phyloP scores from a whole-genome alignment of 2,113 vertebrate species.

The Psittacula cyanocephala region DNA sequence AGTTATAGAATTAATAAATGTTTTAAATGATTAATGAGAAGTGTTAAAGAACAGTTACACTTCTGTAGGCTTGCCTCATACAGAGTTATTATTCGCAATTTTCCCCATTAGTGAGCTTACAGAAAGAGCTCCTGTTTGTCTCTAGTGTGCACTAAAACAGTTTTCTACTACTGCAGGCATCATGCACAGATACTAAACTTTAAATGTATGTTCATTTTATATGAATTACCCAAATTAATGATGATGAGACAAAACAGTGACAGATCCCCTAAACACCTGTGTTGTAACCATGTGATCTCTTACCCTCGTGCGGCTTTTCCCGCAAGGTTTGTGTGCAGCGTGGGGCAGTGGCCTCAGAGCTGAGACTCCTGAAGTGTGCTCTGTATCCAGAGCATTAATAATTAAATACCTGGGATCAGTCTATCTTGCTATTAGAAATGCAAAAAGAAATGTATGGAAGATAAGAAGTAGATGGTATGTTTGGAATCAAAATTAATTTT shows the following conservation, averaged over 20 bases:
- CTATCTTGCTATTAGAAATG: neutral
- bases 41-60: neutral
- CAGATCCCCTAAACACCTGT: neutral
- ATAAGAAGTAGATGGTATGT: neutral
- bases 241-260: neutral
- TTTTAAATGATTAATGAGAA: neutral
- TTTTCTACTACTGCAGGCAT: neutral
- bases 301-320: neutral
- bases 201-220: neutral
- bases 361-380: neutral
- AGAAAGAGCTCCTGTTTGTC: neutral
- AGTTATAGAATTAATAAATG: neutral
- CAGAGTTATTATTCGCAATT: neutral
- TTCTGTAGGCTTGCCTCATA: neutral
- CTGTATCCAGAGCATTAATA: neutral
- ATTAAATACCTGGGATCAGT: slow-evolving; percentile 10
- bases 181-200: neutral
- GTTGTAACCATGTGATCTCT: neutral
- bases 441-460: neutral
- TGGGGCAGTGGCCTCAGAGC: neutral
- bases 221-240: neutral
- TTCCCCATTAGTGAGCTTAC: neutral
- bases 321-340: neutral
- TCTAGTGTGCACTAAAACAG: neutral
- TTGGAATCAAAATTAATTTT: slow-evolving; percentile 9